Conservation (phyloP, 35 echinoderm and acorn worm genomes). For the Holothuria glaberrima region DNA sequence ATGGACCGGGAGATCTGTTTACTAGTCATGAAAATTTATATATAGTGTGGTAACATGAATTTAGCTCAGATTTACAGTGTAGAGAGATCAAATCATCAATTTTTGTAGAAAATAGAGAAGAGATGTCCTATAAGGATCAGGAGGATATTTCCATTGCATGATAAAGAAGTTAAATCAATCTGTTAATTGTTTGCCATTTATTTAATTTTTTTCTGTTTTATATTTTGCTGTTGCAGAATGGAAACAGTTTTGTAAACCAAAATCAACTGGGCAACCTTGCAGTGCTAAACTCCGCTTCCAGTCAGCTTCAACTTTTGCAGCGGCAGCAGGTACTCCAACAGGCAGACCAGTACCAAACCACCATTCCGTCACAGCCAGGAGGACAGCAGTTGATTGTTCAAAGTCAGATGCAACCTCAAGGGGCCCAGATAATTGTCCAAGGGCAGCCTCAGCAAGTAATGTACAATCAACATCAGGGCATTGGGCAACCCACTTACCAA, state of each 20-base stretch:
- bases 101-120: too few relatives aligned
- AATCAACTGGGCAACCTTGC: not conserved
- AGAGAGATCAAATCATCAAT: too few relatives aligned
- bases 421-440: constrained; percentile 15
- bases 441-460: constrained; percentile 28
- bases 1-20: too few relatives aligned
- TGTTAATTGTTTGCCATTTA: not conserved
- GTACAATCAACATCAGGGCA: constrained; percentile 3
- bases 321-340: constrained; percentile 36
- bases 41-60: too few relatives aligned
- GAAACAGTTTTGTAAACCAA: not conserved
- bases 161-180: too few relatives aligned
- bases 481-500: constrained; percentile 8
- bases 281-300: constrained; percentile 37
- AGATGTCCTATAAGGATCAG: too few relatives aligned
- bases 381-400: constrained; percentile 33
- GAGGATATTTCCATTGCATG: too few relatives aligned
- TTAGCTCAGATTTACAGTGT: too few relatives aligned
- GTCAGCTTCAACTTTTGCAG: constrained; percentile 37
- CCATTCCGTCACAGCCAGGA: constrained; percentile 20
- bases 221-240: constrained; percentile 19
- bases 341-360: constrained; percentile 2
- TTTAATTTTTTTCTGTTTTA: not conserved
- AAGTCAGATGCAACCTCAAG: not conserved
- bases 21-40: too few relatives aligned